Conservation (phyloP, 2,888 invertebrate species). For the Phyto melanocephala region DNA sequence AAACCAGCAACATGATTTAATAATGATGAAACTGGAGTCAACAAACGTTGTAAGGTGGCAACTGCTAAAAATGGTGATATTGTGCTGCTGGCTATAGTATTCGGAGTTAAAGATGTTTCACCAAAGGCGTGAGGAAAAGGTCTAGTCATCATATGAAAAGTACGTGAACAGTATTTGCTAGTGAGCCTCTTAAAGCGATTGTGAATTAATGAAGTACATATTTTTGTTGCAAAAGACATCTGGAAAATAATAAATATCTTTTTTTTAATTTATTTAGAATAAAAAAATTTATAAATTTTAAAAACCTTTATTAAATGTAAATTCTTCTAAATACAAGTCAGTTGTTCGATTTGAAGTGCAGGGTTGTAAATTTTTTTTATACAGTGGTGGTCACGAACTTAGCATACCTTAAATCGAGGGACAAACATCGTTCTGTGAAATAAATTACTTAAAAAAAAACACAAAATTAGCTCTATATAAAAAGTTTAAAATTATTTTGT, state of each 20-base stretch:
- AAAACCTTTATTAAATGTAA: neutral
- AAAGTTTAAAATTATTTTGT: too few relatives aligned
- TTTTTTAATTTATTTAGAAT: neutral
- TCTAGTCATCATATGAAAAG: slow-evolving; percentile 71
- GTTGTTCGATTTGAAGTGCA: too few relatives aligned
- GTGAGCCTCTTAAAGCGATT: slow-evolving; percentile 31
- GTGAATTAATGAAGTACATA: slow-evolving; percentile 60
- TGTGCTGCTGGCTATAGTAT: slow-evolving; percentile 19
- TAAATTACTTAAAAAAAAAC: too few relatives aligned
- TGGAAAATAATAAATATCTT: slow-evolving; percentile 34
- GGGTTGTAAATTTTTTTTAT: neutral
- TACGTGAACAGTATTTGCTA: slow-evolving; percentile 61
- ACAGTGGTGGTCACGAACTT: neutral
- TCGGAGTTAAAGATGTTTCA: slow-evolving; percentile 22
- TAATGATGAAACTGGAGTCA: slow-evolving; percentile 72
- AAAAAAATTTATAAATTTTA: neutral
- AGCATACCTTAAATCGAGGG: too few relatives aligned
- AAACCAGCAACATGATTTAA: slow-evolving; percentile 81
- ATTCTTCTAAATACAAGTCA: too few relatives aligned
- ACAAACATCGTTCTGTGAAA: too few relatives aligned
- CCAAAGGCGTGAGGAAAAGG: slow-evolving; percentile 57
- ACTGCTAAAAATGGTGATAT: slow-evolving; percentile 32
- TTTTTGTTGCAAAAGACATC: slow-evolving; percentile 71
- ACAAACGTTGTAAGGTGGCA: slow-evolving; percentile 60
- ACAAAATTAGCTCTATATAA: too few relatives aligned